Evolutionary conservation across 2,888 invertebrate genomes (phyloP), one percentile per base, ranked within the genome.

Genomic region (Melieria omissa): DNA sequence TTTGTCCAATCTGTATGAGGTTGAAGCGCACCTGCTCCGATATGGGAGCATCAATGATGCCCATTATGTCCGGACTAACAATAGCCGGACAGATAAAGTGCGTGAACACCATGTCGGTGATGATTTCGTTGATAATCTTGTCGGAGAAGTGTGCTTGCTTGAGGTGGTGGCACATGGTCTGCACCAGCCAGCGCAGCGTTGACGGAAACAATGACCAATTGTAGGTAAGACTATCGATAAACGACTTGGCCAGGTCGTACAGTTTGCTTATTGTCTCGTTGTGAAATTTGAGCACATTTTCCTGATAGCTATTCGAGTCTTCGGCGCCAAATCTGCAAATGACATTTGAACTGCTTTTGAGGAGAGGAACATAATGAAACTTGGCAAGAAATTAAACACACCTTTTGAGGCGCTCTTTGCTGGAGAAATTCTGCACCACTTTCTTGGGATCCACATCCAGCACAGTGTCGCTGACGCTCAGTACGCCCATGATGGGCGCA

Each of bases 11-110:
- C 89, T 96, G 95, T 81, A 93, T 92, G 67, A 95, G 89, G 88
- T 95, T 99, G 86, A 96, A 97, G 52, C 97, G 89, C 5, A 97
- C 96, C 72, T 96, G 92, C 81, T 95, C 93, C 57, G 95, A 95
- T 70, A 99, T 94, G 7, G 97, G 95, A 1, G 95, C 93, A 83
- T 98, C 98, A 4, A 94, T 94, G 68, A 99, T 94, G 14, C 98
- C 98, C 86, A 96, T 93, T 1, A 96, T 93, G 85, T 98, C 98
- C 0, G 99, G 99, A 88, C 96, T 96, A 64, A 97, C 94, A 69
- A 99, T 95, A 0, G 98, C 98, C 4, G 98, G 98, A 82, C 98
- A 99, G 73, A 99, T 93, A 84, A 98, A 97, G 84, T 95, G 91
- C 9, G 95, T 95, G 84, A 99, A 93, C 44, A 99, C 93, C 72